These are phyloP conservation scores for Philypnodon macrostomus DNA, from an alignment of 2,797 vertebrate genomes.

Conservation along the genomic window DNA sequence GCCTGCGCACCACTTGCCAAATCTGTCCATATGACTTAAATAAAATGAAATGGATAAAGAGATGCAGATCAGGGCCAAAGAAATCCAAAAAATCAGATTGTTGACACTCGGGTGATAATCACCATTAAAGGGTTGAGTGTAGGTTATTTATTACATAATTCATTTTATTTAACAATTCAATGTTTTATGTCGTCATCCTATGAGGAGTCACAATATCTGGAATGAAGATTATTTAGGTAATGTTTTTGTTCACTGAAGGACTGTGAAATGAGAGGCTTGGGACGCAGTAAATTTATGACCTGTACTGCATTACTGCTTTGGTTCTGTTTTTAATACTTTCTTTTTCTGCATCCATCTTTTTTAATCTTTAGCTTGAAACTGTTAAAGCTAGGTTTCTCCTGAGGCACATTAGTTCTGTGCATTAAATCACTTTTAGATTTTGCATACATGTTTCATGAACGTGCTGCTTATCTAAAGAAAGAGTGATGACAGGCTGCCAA, in stretches of 20 bases:
- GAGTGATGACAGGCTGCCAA: constrained; percentile 26
- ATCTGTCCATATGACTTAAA: constrained; percentile 37
- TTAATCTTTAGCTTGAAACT: constrained; percentile 7
- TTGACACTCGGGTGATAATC: constrained; percentile 43
- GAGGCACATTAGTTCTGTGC: background rate
- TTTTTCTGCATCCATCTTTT: constrained; percentile 5
- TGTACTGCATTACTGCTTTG: constrained; percentile 44
- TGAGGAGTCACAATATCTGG: constrained; percentile 55
- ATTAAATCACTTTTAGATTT: constrained; percentile 23
- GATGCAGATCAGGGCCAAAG: constrained; percentile 12
- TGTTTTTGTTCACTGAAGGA: constrained; percentile 59
- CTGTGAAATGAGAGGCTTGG: constrained; percentile 64
- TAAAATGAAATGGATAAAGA: constrained; percentile 36
- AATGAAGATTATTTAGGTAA: constrained; percentile 65
- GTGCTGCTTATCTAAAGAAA: constrained; percentile 17
- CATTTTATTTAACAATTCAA: too few species aligned
- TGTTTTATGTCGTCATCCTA: constrained; percentile 39
- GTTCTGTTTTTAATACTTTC: constrained; percentile 17
- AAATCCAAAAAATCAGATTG: constrained; percentile 36
- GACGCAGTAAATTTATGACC: constrained; percentile 53
- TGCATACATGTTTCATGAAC: constrained; percentile 16
- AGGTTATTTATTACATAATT: constrained; percentile 41
- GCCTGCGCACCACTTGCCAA: constrained; percentile 54
- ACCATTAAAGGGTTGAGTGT: constrained; percentile 51
- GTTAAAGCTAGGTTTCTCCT: constrained; percentile 4